Conservation (phyloP, 2,113 vertebrate genomes). For the Varanus komodoensis region DNA sequence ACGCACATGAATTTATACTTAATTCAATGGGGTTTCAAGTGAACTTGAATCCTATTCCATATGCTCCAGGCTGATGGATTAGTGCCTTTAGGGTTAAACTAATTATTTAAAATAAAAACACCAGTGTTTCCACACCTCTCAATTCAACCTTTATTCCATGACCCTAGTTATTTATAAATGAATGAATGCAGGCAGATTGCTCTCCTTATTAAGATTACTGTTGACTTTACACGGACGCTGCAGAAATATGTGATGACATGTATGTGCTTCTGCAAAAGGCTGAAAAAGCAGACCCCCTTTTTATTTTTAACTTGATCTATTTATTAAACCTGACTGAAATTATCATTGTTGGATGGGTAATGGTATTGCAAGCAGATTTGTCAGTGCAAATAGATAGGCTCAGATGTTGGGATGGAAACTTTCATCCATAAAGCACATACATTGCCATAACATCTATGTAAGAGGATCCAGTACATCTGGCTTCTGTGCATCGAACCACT, state of each 20-base stretch:
- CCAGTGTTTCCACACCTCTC: background rate
- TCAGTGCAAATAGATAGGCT: background rate
- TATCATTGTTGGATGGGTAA: background rate
- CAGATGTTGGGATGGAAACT: background rate
- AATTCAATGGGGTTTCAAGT: slow-evolving; percentile 37
- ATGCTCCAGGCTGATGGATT: background rate
- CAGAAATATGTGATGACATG: background rate
- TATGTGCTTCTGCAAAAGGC: background rate
- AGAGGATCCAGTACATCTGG: background rate
- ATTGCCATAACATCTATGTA: background rate
- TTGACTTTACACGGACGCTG: slow-evolving; percentile 10
- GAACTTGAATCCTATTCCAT: slow-evolving; percentile 28
- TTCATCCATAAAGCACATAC: background rate
- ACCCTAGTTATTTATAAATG: slow-evolving; percentile 1
- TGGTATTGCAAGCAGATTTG: background rate
- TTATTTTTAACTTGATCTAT: background rate
- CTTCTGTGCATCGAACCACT: background rate
- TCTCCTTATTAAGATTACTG: background rate
- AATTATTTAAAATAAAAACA: background rate
- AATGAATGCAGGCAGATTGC: background rate
- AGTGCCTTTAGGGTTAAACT: slow-evolving; percentile 14
- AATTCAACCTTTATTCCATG: slow-evolving; percentile 14
- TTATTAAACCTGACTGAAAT: background rate
- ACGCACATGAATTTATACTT: slow-evolving; percentile 34
- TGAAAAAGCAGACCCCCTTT: background rate